Evolutionary conservation across 2,797 vertebrate species (phyloP), one percentile per base, ranked within the genome.

Genomic region (Trachops cirrhosus): DNA sequence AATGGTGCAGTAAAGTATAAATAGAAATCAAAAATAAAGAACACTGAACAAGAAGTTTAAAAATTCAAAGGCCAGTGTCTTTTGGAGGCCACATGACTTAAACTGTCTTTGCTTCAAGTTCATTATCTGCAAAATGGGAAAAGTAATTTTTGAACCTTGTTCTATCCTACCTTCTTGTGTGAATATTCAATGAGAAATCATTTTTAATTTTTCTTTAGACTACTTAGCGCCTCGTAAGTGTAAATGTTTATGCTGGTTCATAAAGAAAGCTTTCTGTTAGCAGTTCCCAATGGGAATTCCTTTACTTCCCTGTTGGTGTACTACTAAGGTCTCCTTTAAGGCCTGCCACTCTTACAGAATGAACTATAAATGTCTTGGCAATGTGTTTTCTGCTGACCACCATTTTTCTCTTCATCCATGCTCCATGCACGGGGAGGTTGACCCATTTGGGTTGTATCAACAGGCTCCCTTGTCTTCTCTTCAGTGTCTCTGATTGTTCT

Each of bases 11-110:
- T 77, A 84, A 80, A 89, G 11, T 80, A 89, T 57, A 94, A 87
- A 89, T 48, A 86, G 46, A 87, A 71, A 71, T 92, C 32, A 67
- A 74, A 89, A 70, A 50, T 86, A 71, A 88, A 86, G 93, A 92
- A 44, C 22, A 77, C 57, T 41, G 22, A 78, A 78, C 2, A 3
- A 87, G 37, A 93, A 93, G 32, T 82, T 77, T 50, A 26, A 93
- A 82, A 77, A 74, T 21, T 50, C 68, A 85, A 90, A 90, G 80
- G 4, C 4, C 50, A 29, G 1, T 32, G 4, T 87, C 39, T 91
- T 67, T 78, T 26, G 34, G 57, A 32, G 32, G 59, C 9, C 6
- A 6, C 11, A 26, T 83, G 32, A 54, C 9, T 86, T 94, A 77
- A 57, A 74, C 21, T 75, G 6, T 54, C 59, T 71, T 91, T 62